phyloP scores from a whole-genome alignment of 2,797 vertebrate genomes.

The Phrynocephalus vlangalii region DNA sequence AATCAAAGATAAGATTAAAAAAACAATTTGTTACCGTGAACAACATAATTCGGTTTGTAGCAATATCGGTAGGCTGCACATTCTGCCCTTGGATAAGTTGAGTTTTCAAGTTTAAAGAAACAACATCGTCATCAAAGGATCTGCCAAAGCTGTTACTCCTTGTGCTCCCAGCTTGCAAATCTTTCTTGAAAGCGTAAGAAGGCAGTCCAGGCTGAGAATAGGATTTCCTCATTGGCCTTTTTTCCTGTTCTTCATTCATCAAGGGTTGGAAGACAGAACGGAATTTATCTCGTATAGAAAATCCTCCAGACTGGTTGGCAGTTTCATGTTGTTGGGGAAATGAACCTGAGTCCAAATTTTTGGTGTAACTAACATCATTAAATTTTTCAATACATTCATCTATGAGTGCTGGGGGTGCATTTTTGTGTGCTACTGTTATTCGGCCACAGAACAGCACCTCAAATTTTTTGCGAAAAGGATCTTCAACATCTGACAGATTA shows the following conservation, averaged over 20 bases:
- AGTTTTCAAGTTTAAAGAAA: conserved; percentile 85
- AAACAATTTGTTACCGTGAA: conserved; percentile 85
- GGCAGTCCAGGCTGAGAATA: conserved; percentile 81
- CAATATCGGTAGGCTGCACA: conserved; percentile 92
- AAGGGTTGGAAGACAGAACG: conserved; percentile 80
- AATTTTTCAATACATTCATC: conserved; percentile 98
- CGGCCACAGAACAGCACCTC: conserved; percentile 96
- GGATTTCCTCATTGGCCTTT: conserved; percentile 78
- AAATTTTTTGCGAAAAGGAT: conserved; percentile 93
- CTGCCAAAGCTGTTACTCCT: conserved; percentile 79
- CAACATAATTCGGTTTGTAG: conserved; percentile 96
- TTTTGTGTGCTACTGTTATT: conserved; percentile 93
- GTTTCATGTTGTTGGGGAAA: conserved; percentile 57
- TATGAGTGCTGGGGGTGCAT: conserved; percentile 93
- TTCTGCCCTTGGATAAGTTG: conserved; percentile 79
- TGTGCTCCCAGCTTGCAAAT: conserved; percentile 73
- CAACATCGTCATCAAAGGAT: conserved; percentile 88
- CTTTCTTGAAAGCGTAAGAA: conserved; percentile 83
- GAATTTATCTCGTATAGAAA: conserved; percentile 75
- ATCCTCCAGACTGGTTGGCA: conserved; percentile 47
- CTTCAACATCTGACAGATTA: conserved; percentile 80
- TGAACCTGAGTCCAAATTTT: conserved; percentile 51
- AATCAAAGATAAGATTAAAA: background rate
- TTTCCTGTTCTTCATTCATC: conserved; percentile 71
- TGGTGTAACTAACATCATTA: conserved; percentile 79